These are phyloP conservation scores for Carassius auratus DNA, from an alignment of 2,113 vertebrate species.

Conservation along the genomic window DNA sequence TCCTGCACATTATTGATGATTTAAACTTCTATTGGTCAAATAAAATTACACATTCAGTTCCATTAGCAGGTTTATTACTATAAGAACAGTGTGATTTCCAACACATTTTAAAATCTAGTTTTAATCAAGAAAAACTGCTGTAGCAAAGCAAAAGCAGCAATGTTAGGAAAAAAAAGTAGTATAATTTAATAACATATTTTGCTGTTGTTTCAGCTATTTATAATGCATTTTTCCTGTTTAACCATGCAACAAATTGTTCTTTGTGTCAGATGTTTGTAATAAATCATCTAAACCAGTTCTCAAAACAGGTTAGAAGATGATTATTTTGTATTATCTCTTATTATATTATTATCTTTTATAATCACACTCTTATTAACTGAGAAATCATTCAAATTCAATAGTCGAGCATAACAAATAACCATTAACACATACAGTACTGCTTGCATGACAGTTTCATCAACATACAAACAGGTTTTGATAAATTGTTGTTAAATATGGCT, in stretches of 20 bases:
- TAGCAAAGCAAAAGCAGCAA: not conserved
- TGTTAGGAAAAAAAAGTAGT: not conserved
- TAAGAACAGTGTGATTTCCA: not conserved
- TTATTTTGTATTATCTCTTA: too few relatives aligned
- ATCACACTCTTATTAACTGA: too few relatives aligned
- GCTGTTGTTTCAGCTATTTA: not conserved
- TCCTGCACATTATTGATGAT: not conserved
- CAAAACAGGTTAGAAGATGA: not conserved
- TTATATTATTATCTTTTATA: too few relatives aligned
- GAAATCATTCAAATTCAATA: too few relatives aligned
- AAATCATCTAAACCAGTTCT: not conserved
- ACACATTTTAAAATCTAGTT: not conserved
- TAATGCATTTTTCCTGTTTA: not conserved
- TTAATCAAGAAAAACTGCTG: not conserved
- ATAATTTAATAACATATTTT: not conserved
- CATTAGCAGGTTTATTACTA: not conserved
- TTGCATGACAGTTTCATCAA: too few relatives aligned
- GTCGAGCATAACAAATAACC: too few relatives aligned
- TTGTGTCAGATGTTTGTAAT: not conserved
- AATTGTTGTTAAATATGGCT: not conserved
- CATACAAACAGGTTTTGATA: too few relatives aligned
- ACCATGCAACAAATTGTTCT: not conserved
- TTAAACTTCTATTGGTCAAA: not conserved
- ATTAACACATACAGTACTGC: too few relatives aligned
- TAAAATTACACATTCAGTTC: not conserved